Evolutionary conservation across 2,797 vertebrate genomes (phyloP).

Genomic region (Pangasius sanitwongsei): DNA sequence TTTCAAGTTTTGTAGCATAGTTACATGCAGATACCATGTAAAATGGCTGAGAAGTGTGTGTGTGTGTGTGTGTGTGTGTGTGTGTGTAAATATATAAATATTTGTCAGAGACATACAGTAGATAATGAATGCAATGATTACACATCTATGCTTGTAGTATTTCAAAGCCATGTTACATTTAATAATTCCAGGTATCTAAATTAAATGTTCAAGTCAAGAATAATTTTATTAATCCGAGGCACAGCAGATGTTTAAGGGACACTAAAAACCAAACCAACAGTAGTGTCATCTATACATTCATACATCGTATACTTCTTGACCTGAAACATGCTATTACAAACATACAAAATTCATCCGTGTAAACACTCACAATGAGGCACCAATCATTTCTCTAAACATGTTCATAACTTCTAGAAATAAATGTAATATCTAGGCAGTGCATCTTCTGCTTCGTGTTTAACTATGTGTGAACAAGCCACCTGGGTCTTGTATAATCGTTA

Average conservation of each 20-base stretch:
- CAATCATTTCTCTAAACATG: constrained; percentile 26
- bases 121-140: background rate
- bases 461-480: constrained; percentile 10
- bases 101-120: background rate
- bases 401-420: constrained; percentile 12
- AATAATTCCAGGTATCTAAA: constrained; percentile 5
- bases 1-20: background rate
- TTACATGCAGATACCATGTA: background rate
- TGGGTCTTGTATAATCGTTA: background rate
- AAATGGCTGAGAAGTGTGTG: background rate
- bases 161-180: background rate
- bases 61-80: background rate
- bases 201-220: constrained; percentile 30
- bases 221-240: constrained; percentile 79
- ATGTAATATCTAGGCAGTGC: constrained; percentile 46
- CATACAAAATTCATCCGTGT: constrained; percentile 49
- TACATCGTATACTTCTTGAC: constrained; percentile 61
- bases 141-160: background rate
- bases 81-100: background rate
- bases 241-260: constrained; percentile 78
- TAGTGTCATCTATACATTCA: constrained; percentile 73
- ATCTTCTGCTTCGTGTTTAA: constrained; percentile 12
- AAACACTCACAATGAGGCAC: constrained; percentile 58
- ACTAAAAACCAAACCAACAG: constrained; percentile 62
- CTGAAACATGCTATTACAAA: constrained; percentile 57